A percentile compares a stretch with the other conserved stretches of the same genome.
These are phyloP conservation scores for Lasius platythorax DNA, from an alignment of 2,888 invertebrate species.

Conservation along the genomic window DNA sequence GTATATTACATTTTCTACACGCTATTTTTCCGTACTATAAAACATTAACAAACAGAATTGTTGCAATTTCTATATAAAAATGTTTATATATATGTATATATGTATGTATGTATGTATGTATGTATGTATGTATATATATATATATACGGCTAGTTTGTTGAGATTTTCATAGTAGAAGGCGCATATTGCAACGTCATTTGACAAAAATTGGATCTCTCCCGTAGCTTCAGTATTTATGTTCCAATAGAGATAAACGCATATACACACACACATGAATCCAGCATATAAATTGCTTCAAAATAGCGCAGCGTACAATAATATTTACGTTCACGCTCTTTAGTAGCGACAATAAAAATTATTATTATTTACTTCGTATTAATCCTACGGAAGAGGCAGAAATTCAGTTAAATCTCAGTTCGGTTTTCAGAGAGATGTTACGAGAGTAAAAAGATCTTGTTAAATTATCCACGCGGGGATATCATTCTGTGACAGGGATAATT, in stretches of 20 bases:
- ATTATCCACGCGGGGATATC: neutral
- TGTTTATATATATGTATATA: neutral
- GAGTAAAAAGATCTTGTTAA: constrained; percentile 3
- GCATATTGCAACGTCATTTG: constrained; percentile 25
- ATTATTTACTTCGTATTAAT: constrained; percentile 27
- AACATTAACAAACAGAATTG: neutral
- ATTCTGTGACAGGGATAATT: constrained; percentile 19
- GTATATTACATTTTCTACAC: neutral
- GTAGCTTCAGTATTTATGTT: constrained; percentile 41
- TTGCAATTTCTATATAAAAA: constrained; percentile 15
- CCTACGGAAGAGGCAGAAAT: neutral
- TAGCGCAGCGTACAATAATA: neutral
- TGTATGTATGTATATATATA: neutral
- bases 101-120: no score
- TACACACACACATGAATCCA: neutral
- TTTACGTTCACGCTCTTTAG: constrained; percentile 1
- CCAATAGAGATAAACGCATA: constrained; percentile 21
- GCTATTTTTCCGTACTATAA: neutral
- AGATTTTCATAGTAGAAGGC: constrained; percentile 18
- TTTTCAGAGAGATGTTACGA: constrained; percentile 2
- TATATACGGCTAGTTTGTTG: neutral
- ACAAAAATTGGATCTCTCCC: constrained; percentile 57
- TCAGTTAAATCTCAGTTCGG: neutral
- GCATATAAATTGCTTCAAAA: constrained; percentile 28
- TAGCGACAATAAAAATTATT: neutral